These are phyloP conservation scores for Myotis vivesi DNA, from an alignment of 2,797 vertebrate species.

Conservation along the genomic window DNA sequence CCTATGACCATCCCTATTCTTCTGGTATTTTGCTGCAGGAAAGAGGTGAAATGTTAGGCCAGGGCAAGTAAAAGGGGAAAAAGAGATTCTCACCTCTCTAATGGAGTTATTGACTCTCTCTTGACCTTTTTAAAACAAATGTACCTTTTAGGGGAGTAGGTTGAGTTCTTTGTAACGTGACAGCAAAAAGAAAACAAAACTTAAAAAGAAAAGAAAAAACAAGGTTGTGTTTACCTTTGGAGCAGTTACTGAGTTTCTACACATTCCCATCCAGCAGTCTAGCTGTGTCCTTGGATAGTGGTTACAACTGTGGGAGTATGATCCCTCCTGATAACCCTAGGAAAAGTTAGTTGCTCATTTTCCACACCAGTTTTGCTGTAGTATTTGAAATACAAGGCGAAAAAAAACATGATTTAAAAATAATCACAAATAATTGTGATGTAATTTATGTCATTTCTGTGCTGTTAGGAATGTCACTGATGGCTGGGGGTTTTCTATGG, in stretches of 20 bases:
- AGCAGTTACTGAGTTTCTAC: not conserved
- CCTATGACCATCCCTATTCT: constrained; percentile 1
- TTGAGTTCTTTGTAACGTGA: not conserved
- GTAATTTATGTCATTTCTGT: not conserved
- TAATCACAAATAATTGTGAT: constrained; percentile 20
- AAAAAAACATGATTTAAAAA: not conserved
- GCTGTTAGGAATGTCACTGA: not conserved
- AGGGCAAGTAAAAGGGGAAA: not conserved
- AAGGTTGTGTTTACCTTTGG: not conserved
- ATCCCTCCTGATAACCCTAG: not conserved
- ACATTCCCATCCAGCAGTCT: not conserved
- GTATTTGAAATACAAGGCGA: not conserved
- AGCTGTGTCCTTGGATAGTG: not conserved
- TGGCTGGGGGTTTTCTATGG: not conserved
- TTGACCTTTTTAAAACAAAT: constrained; percentile 20
- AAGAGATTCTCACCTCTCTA: not conserved
- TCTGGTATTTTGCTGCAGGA: not conserved
- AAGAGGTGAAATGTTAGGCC: constrained; percentile 34
- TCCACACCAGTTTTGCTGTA: not conserved
- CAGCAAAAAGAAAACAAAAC: not conserved
- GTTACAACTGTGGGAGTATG: not conserved
- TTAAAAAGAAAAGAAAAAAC: not conserved
- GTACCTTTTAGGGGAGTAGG: not conserved
- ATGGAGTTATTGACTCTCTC: not conserved
- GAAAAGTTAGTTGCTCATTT: constrained; percentile 37